Evolutionary conservation across 2,113 vertebrate species (phyloP).

Genomic region (Trematomus loennbergii): DNA sequence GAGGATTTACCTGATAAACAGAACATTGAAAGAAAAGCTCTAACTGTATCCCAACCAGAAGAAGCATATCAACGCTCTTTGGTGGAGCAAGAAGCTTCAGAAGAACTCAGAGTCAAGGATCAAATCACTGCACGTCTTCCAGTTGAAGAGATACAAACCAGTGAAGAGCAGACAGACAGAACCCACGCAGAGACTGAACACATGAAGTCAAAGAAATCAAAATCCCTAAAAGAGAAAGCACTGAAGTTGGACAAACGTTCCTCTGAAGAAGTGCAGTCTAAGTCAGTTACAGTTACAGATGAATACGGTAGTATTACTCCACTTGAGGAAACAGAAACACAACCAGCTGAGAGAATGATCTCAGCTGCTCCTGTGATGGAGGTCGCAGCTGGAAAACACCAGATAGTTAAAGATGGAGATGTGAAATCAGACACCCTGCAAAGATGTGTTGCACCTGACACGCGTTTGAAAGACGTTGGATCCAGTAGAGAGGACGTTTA

Average conservation of each 20-base stretch:
- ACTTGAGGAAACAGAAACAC: slow-evolving; percentile 3
- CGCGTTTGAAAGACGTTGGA: neutral
- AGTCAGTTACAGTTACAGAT: slow-evolving; percentile 10
- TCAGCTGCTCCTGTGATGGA: slow-evolving; percentile 26
- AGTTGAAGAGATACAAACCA: neutral
- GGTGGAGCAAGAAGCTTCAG: neutral
- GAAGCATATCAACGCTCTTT: slow-evolving; percentile 1
- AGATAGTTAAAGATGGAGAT: neutral
- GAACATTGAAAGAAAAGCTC: slow-evolving; percentile 5
- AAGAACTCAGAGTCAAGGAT: neutral
- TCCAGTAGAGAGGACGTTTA: slow-evolving; percentile 4
- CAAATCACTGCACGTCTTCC: neutral
- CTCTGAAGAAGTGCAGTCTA: neutral
- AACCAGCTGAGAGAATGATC: neutral
- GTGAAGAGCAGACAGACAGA: neutral
- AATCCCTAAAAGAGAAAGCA: neutral
- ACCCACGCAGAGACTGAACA: neutral
- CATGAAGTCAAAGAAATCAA: neutral
- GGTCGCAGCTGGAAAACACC: neutral
- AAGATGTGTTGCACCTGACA: neutral
- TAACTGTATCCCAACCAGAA: neutral
- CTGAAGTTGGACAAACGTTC: neutral
- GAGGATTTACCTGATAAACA: neutral
- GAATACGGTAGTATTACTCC: neutral
- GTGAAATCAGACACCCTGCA: neutral